These are phyloP conservation scores for Hemitrygon akajei DNA, from an alignment of 2,797 vertebrate species.

Conservation along the genomic window DNA sequence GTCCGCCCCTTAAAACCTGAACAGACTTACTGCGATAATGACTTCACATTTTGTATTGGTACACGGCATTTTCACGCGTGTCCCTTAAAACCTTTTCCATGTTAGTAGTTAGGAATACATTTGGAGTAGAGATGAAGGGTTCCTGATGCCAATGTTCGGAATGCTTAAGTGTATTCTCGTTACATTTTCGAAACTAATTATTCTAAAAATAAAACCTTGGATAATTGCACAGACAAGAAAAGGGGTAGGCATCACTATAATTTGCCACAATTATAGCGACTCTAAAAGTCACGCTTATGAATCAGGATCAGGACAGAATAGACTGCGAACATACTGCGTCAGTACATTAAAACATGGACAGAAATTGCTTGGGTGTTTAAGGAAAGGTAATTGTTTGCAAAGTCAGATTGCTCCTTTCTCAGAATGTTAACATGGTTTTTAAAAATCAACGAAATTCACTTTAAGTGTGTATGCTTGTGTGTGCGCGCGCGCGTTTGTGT, in stretches of 20 bases:
- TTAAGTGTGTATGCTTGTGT: too few relatives aligned
- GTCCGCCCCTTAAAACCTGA: neutral
- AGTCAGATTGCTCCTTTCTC: neutral
- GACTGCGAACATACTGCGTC: neutral
- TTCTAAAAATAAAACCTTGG: slow-evolving; percentile 33
- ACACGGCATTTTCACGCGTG: neutral
- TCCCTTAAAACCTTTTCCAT: neutral
- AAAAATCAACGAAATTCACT: neutral
- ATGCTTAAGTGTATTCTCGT: neutral
- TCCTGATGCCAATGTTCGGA: neutral
- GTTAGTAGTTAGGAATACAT: neutral
- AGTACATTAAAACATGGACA: neutral
- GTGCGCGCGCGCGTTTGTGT: too few relatives aligned
- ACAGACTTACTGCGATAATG: neutral
- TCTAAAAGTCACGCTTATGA: slow-evolving; percentile 39
- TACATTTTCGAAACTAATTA: neutral
- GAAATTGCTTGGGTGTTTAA: neutral
- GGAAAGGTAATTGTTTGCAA: neutral
- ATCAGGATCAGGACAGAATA: neutral
- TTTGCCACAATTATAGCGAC: slow-evolving; percentile 56
- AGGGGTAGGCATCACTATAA: slow-evolving; percentile 48
- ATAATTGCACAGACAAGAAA: slow-evolving; percentile 25
- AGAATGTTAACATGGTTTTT: neutral
- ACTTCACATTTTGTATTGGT: neutral
- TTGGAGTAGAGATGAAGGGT: neutral